Evolutionary conservation across 1,140 invertebrate genomes (phyloP).

Genomic region (Cotesia chilonis): DNA sequence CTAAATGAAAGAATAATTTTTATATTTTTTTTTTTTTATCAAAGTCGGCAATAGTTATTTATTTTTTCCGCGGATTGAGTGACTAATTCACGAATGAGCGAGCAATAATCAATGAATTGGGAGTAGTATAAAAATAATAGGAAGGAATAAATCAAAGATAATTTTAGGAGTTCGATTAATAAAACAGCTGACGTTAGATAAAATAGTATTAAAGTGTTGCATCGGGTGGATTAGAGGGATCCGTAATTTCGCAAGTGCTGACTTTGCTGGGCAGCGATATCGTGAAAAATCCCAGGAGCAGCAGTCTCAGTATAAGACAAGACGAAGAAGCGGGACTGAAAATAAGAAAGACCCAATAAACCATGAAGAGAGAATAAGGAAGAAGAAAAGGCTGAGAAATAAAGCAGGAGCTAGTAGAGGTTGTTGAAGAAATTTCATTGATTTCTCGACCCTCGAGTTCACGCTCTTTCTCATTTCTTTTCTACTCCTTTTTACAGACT

Average conservation of each 20-base stretch:
- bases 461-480: slow-evolving; percentile 26
- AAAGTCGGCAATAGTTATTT: no score
- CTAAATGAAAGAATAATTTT: no score
- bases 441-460: slow-evolving; percentile 42
- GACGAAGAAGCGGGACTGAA: neutral
- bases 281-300: neutral
- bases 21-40: no score
- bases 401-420: slow-evolving; percentile 31
- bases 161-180: slow-evolving; percentile 36
- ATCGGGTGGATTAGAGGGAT: slow-evolving; percentile 36
- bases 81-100: no score
- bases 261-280: slow-evolving; percentile 30
- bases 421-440: slow-evolving; percentile 47
- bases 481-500: neutral
- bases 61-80: no score
- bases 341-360: neutral
- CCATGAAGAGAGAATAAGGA: slow-evolving; percentile 31
- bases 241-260: slow-evolving; percentile 43
- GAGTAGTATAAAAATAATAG: no score
- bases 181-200: slow-evolving; percentile 41
- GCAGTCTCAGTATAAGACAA: slow-evolving; percentile 12
- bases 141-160: no score
- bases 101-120: no score
- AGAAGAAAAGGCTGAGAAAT: slow-evolving; percentile 3
- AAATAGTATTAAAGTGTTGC: slow-evolving; percentile 42